Conservation (phyloP, 2,888 invertebrate genomes). For the Eristalis arbustorum region DNA sequence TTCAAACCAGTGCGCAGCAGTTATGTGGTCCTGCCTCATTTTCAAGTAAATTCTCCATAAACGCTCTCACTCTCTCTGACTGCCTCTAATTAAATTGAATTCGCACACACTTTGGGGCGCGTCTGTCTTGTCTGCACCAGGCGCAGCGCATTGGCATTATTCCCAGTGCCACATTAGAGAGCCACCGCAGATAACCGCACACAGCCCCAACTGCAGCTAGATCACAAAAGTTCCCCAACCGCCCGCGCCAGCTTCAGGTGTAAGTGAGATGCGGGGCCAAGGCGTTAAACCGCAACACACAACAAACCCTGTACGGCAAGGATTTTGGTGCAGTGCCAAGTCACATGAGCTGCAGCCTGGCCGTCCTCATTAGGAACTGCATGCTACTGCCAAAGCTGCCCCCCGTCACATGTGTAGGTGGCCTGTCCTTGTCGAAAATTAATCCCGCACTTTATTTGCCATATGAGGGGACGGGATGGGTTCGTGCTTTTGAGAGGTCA, state of each 20-base stretch:
- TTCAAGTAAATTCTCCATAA: conserved; percentile 42
- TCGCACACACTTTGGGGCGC: conserved; percentile 42
- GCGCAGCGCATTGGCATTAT: conserved; percentile 21
- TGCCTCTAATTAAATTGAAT: conserved; percentile 66
- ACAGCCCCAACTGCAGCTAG: conserved; percentile 13
- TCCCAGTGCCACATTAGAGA: conserved; percentile 35
- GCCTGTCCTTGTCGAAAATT: conserved; percentile 37
- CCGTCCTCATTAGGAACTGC: conserved; percentile 53
- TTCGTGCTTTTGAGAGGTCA: conserved; percentile 41
- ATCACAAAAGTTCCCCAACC: conserved; percentile 20
- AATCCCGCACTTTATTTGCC: conserved; percentile 53
- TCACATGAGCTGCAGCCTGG: conserved; percentile 47
- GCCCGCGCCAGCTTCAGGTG: conserved; percentile 45
- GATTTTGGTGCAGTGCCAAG: conserved; percentile 62
- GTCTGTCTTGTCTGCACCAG: conserved; percentile 35
- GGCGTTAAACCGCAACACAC: conserved; percentile 55
- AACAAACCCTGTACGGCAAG: conserved; percentile 43
- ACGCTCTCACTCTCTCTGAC: neutral
- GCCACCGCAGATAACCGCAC: conserved; percentile 21
- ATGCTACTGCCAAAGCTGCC: conserved; percentile 4
- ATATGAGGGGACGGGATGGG: conserved; percentile 12
- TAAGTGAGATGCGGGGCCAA: conserved; percentile 52
- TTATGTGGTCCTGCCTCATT: conserved; percentile 57
- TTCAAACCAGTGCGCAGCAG: conserved; percentile 57
- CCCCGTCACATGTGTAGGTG: neutral